phyloP scores from a whole-genome alignment of 2,888 invertebrate species.

The Phymatocera aterrima region DNA sequence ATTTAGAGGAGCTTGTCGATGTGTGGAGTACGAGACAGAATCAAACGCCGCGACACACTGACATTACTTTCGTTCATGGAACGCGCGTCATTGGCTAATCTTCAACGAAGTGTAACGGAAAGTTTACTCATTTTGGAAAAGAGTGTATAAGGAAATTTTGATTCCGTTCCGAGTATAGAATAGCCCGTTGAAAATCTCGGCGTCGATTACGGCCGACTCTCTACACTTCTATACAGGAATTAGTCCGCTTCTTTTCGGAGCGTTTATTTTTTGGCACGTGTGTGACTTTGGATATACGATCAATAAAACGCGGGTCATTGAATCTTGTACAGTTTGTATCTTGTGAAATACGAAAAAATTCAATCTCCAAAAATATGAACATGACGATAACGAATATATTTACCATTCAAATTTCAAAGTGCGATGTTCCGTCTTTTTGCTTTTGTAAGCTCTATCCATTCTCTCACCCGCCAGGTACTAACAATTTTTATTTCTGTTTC shows the following conservation, averaged over 20 bases:
- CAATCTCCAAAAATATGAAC: not conserved
- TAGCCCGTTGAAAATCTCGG: no score
- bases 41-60: no score
- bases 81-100: no score
- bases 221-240: constrained; percentile 20
- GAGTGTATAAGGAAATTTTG: no score
- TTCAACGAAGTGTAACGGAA: no score
- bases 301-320: constrained; percentile 24
- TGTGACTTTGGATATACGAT: not conserved
- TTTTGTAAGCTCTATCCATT: not conserved
- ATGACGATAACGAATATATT: not conserved
- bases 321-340: not conserved
- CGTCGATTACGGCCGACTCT: no score
- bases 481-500: not conserved
- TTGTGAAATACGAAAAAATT: not conserved
- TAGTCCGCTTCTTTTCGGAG: constrained; percentile 44
- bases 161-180: no score
- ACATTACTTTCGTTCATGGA: no score
- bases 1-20: no score
- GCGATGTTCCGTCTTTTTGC: not conserved
- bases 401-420: not conserved
- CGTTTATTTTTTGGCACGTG: constrained; percentile 46
- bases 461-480: not conserved
- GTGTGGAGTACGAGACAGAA: no score
- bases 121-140: no score